Evolutionary conservation across 64 coral and sea anemone species (phyloP).

Genomic region (Astreopora myriophthalma): DNA sequence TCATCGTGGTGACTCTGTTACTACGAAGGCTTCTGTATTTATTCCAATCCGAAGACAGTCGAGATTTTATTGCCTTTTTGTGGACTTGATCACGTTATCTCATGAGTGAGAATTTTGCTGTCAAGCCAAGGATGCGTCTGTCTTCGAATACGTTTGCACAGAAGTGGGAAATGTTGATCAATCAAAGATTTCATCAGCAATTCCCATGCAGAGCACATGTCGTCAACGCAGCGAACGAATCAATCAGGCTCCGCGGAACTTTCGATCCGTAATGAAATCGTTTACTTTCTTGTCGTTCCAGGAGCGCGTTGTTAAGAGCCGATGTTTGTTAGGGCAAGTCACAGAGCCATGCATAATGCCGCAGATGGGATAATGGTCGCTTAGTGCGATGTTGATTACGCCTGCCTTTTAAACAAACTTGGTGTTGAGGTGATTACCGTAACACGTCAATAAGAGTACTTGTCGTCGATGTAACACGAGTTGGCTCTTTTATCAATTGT

Average conservation of each 20-base stretch:
- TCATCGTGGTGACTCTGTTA: constrained; percentile 37
- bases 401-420: too few relatives aligned
- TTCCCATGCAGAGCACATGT: not conserved
- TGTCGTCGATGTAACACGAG: too few relatives aligned
- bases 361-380: too few relatives aligned
- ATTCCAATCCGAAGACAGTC: constrained; percentile 25
- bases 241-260: not conserved
- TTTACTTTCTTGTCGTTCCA: not conserved
- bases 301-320: not conserved
- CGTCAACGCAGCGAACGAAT: not conserved
- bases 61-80: constrained; percentile 41
- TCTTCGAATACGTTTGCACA: constrained; percentile 7
- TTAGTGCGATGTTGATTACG: not conserved
- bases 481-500: too few relatives aligned
- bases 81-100: constrained; percentile 45
- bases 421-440: too few relatives aligned
- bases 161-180: not conserved
- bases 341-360: not conserved
- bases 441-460: too few relatives aligned
- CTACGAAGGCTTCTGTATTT: constrained; percentile 44
- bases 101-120: constrained; percentile 22
- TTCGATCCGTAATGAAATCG: not conserved
- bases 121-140: constrained; percentile 26
- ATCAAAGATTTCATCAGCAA: not conserved
- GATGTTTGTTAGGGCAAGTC: not conserved